Base-by-base conservation (phyloP, 1,140 invertebrate genomes). In the Drosophila nigromelanica region DNA sequence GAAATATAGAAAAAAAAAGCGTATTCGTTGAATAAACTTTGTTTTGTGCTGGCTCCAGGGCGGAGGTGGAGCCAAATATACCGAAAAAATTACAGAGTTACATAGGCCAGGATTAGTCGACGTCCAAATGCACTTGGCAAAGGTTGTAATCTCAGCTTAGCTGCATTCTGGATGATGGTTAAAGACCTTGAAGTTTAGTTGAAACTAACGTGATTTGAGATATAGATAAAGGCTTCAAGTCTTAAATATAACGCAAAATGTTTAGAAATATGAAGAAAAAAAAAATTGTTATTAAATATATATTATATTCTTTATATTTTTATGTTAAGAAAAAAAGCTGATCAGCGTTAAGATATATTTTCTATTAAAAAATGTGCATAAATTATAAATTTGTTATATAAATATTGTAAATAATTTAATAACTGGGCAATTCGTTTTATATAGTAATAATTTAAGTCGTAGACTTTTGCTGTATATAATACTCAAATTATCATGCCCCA, bases 1-100 rank as follows among this genome's bases (percentile, higher is more conserved):
- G 73, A 78, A 40, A 40, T 40, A 40, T 40, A 12, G 6, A 18
- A 45, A 21, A 45, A 21, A 45, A 15, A 40, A 6, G 6, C 39
- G 47, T 50, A 59, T 39, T 33, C 24, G 82, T 73, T 76, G 82
- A 89, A 89, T 67, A 82, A 89, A 89, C 75, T 86, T 79, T 85
- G 67, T 39, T 71, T 59, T 69, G 58, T 54, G 10, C 18, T 37
- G n/a, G 35, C 43, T 58, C 8, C 51, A 61, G 74, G 77, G 77
- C 62, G 72, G 59, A 79, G 76, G 80, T 73, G 70, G 56, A 60
- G 50, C 63, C 54, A 70, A 63, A 55, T 45, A 39, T 43, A 58
- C 39, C 43, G n/a, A 48, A 72, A 67, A 64, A 56, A 67, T 51
- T 58, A 39, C 37, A 59, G 7, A 15, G 27, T 14, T 8, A 7